phyloP scores from a whole-genome alignment of 1,140 invertebrate genomes.

The Stegodyphus dumicola region DNA sequence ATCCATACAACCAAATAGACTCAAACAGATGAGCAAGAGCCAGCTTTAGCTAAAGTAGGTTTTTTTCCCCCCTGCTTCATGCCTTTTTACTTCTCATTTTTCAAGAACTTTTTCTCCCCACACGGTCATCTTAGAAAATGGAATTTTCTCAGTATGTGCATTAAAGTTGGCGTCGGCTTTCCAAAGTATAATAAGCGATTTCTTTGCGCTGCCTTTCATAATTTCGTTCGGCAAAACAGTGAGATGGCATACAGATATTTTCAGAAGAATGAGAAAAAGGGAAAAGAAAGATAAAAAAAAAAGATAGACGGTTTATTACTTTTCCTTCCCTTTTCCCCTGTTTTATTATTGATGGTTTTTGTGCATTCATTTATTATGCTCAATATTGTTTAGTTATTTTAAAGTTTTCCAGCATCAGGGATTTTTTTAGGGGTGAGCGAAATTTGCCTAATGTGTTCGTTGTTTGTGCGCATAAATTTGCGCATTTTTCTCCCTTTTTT shows the following conservation, averaged over 20 bases:
- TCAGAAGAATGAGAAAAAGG: not conserved
- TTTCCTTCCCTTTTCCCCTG: constrained; percentile 26
- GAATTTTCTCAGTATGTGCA: constrained; percentile 44
- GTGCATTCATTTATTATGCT: constrained; percentile 56
- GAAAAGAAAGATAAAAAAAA: no score
- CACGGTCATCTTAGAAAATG: constrained; percentile 53
- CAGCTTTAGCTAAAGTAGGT: not conserved
- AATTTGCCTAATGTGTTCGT: constrained; percentile 59
- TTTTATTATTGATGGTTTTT: constrained; percentile 59
- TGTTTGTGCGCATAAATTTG: constrained; percentile 56
- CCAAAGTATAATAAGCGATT: constrained; percentile 51
- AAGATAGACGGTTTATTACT: constrained; percentile 41
- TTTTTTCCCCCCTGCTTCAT: not conserved
- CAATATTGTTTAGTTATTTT: constrained; percentile 60
- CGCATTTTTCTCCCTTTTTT: not conserved
- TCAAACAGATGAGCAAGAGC: constrained; percentile 32
- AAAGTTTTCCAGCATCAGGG: constrained; percentile 34
- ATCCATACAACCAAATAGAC: constrained; percentile 40
- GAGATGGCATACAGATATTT: not conserved
- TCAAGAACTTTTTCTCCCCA: constrained; percentile 16
- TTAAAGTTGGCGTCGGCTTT: constrained; percentile 39
- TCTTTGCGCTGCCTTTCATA: constrained; percentile 35
- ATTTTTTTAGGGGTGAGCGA: constrained; percentile 24
- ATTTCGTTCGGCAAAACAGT: constrained; percentile 20
- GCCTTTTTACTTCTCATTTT: constrained; percentile 14